A percentile compares a stretch with the other conserved stretches of the same genome.
These are phyloP conservation scores for Astreopora myriophthalma DNA, from an alignment of 64 coral and sea anemone species.

Conservation along the genomic window DNA sequence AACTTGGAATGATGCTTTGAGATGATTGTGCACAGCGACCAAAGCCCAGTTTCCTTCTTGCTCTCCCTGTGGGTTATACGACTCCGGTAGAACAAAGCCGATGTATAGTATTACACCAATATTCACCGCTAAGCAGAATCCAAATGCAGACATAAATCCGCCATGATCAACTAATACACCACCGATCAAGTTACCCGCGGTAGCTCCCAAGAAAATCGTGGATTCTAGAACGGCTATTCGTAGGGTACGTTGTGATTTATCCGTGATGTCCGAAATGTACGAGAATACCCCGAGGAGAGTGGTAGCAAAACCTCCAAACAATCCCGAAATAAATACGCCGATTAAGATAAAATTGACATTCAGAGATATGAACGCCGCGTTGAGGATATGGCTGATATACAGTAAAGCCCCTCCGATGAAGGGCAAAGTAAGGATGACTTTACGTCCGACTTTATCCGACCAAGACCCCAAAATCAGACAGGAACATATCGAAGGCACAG, in stretches of 20 bases:
- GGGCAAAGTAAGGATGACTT: constrained; percentile 75
- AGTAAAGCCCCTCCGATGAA: constrained; percentile 57
- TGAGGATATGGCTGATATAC: constrained; percentile 72
- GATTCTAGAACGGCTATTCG: constrained; percentile 87
- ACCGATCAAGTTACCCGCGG: constrained; percentile 67
- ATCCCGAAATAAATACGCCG: constrained; percentile 81
- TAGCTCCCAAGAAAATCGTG: constrained; percentile 93
- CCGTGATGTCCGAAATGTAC: constrained; percentile 90
- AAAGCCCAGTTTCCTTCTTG: constrained; percentile 43
- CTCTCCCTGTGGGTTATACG: constrained; percentile 61
- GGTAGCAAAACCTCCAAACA: constrained; percentile 93
- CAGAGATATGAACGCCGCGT: constrained; percentile 72
- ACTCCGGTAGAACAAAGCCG: constrained; percentile 72
- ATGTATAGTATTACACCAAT: constrained; percentile 63
- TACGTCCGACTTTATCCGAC: constrained; percentile 92
- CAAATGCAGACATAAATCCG: constrained; percentile 84
- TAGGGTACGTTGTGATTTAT: constrained; percentile 71
- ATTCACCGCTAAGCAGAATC: constrained; percentile 60
- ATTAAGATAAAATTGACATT: constrained; percentile 72
- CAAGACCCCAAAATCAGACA: constrained; percentile 86
- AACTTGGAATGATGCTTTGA: constrained; percentile 6
- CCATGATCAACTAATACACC: constrained; percentile 78
- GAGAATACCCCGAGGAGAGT: constrained; percentile 82
- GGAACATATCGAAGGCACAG: constrained; percentile 78
- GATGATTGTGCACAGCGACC: constrained; percentile 53